Base-by-base conservation (phyloP, 2,797 vertebrate species). In the Falco cherrug region DNA sequence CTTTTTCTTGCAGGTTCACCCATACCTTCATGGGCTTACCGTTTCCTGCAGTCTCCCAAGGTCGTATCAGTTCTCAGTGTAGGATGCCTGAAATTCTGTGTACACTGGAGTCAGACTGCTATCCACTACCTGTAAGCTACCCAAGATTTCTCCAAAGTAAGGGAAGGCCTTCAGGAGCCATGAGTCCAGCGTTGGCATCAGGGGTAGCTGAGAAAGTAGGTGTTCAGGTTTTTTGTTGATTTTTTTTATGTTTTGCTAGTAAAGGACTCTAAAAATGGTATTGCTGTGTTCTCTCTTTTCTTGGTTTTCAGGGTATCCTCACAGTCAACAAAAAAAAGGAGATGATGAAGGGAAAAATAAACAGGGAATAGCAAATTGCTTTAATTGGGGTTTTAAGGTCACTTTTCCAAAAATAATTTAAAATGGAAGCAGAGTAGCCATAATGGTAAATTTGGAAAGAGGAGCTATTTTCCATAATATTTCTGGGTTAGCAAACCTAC, bases 161-260 rank as follows among this genome's bases (percentile, higher is more conserved):
- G 4, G 7, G 5, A 10, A 75, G 17, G 5, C 35, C 26, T 53
- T 53, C 37, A 54, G 47, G 11, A 68, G 20, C 13, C 56, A 7
- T 8, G 15, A 84, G 17, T 25, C 29, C 22, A 78, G 8, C 1
- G 2, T 31, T 54, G 68, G 12, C 19, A 70, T 43, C 20, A 47
- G 25, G 18, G 17, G 51, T 7, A 57, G 15, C 8, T 41, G 48
- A 89, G 47, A 91, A 89, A 88, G 47, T 8, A 39, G 12, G 15
- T 28, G 8, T 14, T 60, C 14, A 5, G 18, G 11, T 0, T 0
- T 2, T 61, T 50, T 43, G 24, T 14, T 59, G 5, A 3, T 35
- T 19, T 35, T 75, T 60, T 43, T 83, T n/a, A 63, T 6, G 1
- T 54, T 93, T 91, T 84, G 5, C 14, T 70, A 57, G 16, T 51